A percentile compares a stretch with the other conserved stretches of the same genome.
Conservation (phyloP, 2,888 invertebrate species). For the Cephus sareptanus region DNA sequence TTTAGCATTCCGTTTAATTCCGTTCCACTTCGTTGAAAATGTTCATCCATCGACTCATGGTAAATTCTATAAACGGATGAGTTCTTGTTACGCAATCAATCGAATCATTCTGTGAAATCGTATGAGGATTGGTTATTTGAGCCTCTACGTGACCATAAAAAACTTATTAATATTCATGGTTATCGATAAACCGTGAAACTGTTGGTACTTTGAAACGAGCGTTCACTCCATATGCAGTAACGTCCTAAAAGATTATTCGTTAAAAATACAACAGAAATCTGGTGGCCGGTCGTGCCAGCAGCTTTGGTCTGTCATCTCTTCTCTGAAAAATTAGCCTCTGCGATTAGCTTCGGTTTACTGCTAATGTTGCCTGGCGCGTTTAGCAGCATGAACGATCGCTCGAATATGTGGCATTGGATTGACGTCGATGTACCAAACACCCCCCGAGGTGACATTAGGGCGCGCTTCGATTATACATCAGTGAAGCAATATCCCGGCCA, state of each 20-base stretch:
- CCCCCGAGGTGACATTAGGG: background rate
- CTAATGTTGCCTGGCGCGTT: background rate
- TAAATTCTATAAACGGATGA: background rate
- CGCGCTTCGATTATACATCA: background rate
- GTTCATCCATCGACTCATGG: background rate
- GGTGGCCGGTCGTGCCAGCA: background rate
- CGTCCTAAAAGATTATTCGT: background rate
- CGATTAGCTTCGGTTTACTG: background rate
- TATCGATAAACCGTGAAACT: background rate
- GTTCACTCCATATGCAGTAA: background rate
- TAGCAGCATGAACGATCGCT: background rate
- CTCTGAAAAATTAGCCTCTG: background rate
- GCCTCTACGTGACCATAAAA: background rate
- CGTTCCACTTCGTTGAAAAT: background rate
- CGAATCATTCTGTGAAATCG: background rate
- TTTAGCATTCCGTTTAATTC: background rate
- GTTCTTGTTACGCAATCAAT: background rate
- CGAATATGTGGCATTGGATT: background rate
- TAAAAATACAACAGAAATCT: background rate
- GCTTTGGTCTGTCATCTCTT: background rate
- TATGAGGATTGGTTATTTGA: background rate
- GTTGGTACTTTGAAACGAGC: background rate
- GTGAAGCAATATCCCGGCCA: background rate
- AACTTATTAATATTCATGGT: background rate
- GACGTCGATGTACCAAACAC: background rate